phyloP scores from a whole-genome alignment of 2,888 invertebrate genomes.

The Nectonema munidae region DNA sequence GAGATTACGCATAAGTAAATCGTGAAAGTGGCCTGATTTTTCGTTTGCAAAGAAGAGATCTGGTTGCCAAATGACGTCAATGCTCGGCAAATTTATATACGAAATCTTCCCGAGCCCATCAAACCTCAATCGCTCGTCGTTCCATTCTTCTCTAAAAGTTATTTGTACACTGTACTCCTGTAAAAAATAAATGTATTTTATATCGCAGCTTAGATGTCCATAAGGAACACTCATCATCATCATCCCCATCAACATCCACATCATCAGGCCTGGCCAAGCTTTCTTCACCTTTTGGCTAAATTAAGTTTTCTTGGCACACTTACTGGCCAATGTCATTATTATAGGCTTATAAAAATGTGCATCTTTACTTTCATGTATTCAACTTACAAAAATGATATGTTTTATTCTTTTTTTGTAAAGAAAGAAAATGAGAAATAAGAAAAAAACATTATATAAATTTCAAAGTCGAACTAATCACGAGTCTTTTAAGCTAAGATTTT shows the following conservation, averaged over 20 bases:
- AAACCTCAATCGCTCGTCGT: constrained; percentile 39
- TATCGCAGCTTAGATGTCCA: no score
- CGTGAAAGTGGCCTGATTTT: constrained; percentile 49
- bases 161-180: constrained; percentile 76
- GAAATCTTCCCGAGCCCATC: constrained; percentile 19
- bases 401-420: no score
- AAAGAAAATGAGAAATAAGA: no score
- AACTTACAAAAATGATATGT: no score
- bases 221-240: no score
- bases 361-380: no score
- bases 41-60: constrained; percentile 90
- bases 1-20: constrained; percentile 31
- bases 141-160: constrained; percentile 84
- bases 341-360: no score
- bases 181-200: not conserved
- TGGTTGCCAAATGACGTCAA: constrained; percentile 78
- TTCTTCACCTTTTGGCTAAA: constrained; percentile 18
- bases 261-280: constrained; percentile 19
- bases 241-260: no score
- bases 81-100: constrained; percentile 18
- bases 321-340: no score
- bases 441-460: no score
- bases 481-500: no score
- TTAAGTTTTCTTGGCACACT: not conserved
- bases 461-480: no score